Base-by-base conservation (phyloP, 2,797 vertebrate genomes). In the Tenualosa thibaudeaui region DNA sequence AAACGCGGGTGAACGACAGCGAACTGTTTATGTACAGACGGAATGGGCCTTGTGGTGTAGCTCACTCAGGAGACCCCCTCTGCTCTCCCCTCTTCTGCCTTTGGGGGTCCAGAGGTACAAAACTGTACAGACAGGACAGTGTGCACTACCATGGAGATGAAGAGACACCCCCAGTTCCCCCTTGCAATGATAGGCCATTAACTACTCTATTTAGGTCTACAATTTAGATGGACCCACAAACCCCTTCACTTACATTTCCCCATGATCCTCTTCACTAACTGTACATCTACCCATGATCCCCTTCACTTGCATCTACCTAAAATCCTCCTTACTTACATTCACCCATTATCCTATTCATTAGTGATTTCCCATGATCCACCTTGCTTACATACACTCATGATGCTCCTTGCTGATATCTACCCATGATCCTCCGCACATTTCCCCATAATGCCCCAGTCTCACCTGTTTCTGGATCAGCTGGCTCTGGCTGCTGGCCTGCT, bases 391-490 rank as follows among this genome's bases (percentile, higher is more conserved):
- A 3, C 8, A 60, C 58, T 22, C n/a, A 62, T 62, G 60, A 62
- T 62, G 3, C 60, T 26, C n/a, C n/a, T 9, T n/a, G 24, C 58
- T 22, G 22, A 60, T 7, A 4, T 65, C 62, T 65, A 31, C 62
- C 26, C 82, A 54, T 82, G 26, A 31, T 81, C 2, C 17, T 7
- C 19, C 43, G 10, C 40, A 49, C 13, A 31, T 22, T 26, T 81
- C 13, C 31, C 31, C 71, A 40, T 81, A 46, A 7, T 4, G 37
- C 54, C 12, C 50, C 58, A 51, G 50, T 9, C 92, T 94, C 94
- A 96, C 98, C 97, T 98, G 97, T 93, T 99, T 99, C 94, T 99
- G 98, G 93, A 97, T 97, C 93, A 98, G 97, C 93, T 98, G 96
- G 89, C 96, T 98, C 93, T 98, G 97, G 93, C 96, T 98, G 93